These are phyloP conservation scores for Notolabrus celidotus DNA, from an alignment of 2,797 vertebrate genomes.

Conservation along the genomic window DNA sequence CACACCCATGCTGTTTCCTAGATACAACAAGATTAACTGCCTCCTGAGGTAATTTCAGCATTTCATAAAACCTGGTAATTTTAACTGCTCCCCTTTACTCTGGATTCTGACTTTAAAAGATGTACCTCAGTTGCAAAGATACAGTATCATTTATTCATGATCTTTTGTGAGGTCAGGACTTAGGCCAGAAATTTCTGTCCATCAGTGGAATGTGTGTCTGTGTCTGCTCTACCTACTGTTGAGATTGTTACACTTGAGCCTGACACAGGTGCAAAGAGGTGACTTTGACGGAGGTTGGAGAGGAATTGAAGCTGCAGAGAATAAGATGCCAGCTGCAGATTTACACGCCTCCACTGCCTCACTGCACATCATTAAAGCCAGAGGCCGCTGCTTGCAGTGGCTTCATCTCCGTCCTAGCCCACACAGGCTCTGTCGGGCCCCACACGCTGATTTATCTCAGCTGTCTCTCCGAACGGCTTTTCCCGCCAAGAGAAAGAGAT, in stretches of 20 bases:
- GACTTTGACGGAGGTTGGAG: conserved; percentile 74
- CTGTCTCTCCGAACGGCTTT: conserved; percentile 80
- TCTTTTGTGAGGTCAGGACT: conserved; percentile 16
- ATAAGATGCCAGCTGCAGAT: conserved; percentile 80
- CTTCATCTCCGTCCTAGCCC: conserved; percentile 77
- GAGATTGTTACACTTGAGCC: conserved; percentile 54
- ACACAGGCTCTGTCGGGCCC: conserved; percentile 74
- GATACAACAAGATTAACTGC: conserved; percentile 10
- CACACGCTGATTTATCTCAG: conserved; percentile 82
- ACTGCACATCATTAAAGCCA: conserved; percentile 84
- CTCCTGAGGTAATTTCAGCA: not conserved
- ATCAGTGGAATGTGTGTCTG: conserved; percentile 4
- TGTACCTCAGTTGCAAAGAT: not conserved
- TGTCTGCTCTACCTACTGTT: conserved; percentile 18
- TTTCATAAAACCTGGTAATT: conserved; percentile 12
- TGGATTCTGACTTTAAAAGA: conserved; percentile 6
- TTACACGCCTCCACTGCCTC: conserved; percentile 79
- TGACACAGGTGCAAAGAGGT: conserved; percentile 66
- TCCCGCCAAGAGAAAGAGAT: conserved; percentile 79
- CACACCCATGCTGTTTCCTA: not conserved
- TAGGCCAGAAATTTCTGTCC: not conserved
- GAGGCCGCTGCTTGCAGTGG: conserved; percentile 74
- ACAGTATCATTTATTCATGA: not conserved
- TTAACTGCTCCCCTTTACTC: not conserved
- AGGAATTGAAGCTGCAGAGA: conserved; percentile 68